Base-by-base conservation (phyloP, 2,888 invertebrate species). In the Taenaris catops region DNA sequence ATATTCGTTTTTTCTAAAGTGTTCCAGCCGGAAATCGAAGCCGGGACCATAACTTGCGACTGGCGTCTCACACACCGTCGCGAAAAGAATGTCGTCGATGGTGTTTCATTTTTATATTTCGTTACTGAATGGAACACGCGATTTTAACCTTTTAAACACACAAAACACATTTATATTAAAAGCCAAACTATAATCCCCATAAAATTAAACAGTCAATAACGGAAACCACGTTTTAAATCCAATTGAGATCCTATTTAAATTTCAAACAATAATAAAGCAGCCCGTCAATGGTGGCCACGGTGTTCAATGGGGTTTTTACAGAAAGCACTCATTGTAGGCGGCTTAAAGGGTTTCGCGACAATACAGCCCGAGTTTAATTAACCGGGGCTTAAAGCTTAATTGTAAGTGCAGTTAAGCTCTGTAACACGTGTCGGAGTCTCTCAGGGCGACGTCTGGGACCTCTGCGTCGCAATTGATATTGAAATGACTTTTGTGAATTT, bases 331-430 rank as follows among this genome's bases (percentile, higher is more conserved):
- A 78, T 79, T 78, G 73, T 70, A 65, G 69, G 57, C 61, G 63
- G 66, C 64, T 76, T 69, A 76, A 76, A 79, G 76, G 80, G 78
- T 66, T 64, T 68, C 64, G 51, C 70, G 75, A 79, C 78, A 79
- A 81, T 76, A 69, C 71, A 64, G 66, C 62, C 68, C 60, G 67
- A 62, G 81, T 74, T 84, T 81, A 84, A 84, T 84, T 84, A 84
- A 81, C 79, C 80, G 74, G 65, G 64, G 76, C 71, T 81, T 81
- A 73, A 80, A 73, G 78, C 79, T 80, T 80, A 80, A 81, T 84
- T 84, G 78, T 81, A 68, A 80, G 78, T 74, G 72, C 72, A 71
- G 75, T 75, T 81, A 78, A 84, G 78, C 83, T 62, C 59, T 46
- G 59, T 63, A 70, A 83, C 84, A 84, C 84, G 84, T 81, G 84